Evolutionary conservation across 2,113 vertebrate species (phyloP).

Genomic region (Ivindomyrus marchei): DNA sequence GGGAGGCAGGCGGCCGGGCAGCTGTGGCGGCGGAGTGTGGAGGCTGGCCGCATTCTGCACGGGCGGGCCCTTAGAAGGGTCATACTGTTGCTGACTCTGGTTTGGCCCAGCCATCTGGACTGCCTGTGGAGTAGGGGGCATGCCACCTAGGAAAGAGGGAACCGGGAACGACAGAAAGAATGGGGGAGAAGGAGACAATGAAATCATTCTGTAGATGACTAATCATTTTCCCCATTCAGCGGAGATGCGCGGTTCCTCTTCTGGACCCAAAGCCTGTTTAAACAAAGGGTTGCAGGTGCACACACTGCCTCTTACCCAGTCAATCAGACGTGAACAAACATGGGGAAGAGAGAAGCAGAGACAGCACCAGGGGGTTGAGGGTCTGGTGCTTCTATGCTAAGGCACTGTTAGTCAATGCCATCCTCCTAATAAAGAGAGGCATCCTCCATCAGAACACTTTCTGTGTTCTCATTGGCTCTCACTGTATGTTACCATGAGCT

Average conservation of each 20-base stretch:
- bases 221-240: background rate
- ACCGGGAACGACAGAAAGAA: slow-evolving; percentile 16
- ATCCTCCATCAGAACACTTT: background rate
- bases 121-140: slow-evolving; percentile 66
- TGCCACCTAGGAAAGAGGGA: slow-evolving; percentile 64
- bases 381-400: background rate
- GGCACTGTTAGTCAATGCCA: slow-evolving; percentile 15
- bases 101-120: slow-evolving; percentile 71
- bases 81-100: slow-evolving; percentile 74
- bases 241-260: background rate
- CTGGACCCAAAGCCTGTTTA: background rate
- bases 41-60: slow-evolving; percentile 76
- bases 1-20: slow-evolving; percentile 67
- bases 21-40: slow-evolving; percentile 69
- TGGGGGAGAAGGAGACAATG: background rate
- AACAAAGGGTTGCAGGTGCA: background rate
- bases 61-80: slow-evolving; percentile 83
- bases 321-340: background rate
- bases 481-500: background rate
- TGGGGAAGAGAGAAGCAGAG: background rate
- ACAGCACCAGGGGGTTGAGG: background rate
- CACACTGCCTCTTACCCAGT: background rate
- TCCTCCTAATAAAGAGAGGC: background rate
- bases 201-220: background rate
- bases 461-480: background rate